A percentile compares a stretch with the other conserved stretches of the same genome.
Evolutionary conservation across 2,797 vertebrate species (phyloP).

Genomic region (Coilia nasus): DNA sequence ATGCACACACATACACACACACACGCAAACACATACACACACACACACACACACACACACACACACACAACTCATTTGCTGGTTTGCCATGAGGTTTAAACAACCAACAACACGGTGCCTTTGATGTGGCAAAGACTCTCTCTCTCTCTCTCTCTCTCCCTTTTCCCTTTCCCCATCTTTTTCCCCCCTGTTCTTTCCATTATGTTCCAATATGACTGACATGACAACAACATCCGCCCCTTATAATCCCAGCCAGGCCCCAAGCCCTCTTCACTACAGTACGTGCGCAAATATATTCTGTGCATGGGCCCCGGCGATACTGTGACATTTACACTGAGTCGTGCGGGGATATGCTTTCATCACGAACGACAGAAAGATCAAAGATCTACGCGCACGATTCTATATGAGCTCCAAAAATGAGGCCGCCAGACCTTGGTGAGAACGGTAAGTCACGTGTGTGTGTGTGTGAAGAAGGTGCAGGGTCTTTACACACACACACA

Average conservation of each 20-base stretch:
- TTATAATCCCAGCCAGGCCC: background rate
- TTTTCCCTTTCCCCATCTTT: background rate
- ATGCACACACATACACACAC: no score
- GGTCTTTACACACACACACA: background rate
- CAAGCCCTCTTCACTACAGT: background rate
- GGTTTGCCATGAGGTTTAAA: conserved; percentile 13
- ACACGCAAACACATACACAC: background rate
- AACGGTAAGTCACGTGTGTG: background rate
- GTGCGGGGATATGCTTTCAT: background rate
- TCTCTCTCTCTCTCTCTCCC: background rate
- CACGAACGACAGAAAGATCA: background rate
- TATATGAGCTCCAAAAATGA: background rate
- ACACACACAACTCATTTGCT: background rate
- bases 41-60: background rate
- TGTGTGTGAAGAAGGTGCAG: background rate
- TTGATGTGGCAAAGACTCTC: background rate
- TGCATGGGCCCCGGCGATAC: background rate
- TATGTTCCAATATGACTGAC: background rate
- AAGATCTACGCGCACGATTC: background rate
- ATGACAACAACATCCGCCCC: background rate
- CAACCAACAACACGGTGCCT: background rate
- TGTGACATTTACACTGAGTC: background rate
- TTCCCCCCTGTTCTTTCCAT: background rate
- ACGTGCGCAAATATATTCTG: background rate
- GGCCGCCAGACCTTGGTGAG: background rate